Conservation (phyloP, 2,888 invertebrate genomes). For the Hydriomena furcata region DNA sequence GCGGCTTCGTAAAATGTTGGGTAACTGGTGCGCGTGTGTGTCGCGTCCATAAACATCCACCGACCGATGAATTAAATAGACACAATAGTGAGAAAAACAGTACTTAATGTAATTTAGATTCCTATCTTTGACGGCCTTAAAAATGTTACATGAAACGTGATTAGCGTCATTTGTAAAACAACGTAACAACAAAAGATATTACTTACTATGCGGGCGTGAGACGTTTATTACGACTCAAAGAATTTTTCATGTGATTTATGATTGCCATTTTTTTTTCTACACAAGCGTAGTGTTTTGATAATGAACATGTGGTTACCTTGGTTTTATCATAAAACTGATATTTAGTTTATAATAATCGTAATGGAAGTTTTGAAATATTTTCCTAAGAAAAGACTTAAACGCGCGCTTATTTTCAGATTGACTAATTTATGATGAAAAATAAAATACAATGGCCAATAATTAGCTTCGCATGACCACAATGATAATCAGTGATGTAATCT, state of each 20-base stretch:
- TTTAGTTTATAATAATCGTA: slow-evolving; percentile 11
- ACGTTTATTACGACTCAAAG: slow-evolving; percentile 40
- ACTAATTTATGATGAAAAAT: not conserved
- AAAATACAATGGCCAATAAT: slow-evolving; percentile 6
- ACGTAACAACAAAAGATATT: slow-evolving; percentile 58
- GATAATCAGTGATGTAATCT: slow-evolving; percentile 33
- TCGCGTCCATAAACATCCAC: slow-evolving; percentile 42
- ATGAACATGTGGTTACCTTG: slow-evolving; percentile 26
- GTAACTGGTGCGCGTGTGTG: slow-evolving; percentile 37
- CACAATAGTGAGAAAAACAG: slow-evolving; percentile 69
- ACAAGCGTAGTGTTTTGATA: slow-evolving; percentile 34
- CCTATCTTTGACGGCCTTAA: slow-evolving; percentile 56
- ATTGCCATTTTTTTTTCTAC: slow-evolving; percentile 40
- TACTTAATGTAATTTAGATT: slow-evolving; percentile 65
- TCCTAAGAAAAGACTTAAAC: slow-evolving; percentile 29
- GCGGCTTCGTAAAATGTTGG: slow-evolving; percentile 25
- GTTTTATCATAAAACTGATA: slow-evolving; percentile 19
- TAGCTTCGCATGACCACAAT: not conserved
- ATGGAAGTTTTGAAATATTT: slow-evolving; percentile 4
- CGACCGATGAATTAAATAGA: slow-evolving; percentile 53
- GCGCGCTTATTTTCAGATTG: slow-evolving; percentile 8
- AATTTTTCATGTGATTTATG: slow-evolving; percentile 43
- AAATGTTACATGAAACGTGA: slow-evolving; percentile 52
- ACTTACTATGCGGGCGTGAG: slow-evolving; percentile 45
- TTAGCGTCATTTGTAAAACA: slow-evolving; percentile 65